phyloP scores from a whole-genome alignment of 2,888 invertebrate species.

The Nephrotoma appendiculata region DNA sequence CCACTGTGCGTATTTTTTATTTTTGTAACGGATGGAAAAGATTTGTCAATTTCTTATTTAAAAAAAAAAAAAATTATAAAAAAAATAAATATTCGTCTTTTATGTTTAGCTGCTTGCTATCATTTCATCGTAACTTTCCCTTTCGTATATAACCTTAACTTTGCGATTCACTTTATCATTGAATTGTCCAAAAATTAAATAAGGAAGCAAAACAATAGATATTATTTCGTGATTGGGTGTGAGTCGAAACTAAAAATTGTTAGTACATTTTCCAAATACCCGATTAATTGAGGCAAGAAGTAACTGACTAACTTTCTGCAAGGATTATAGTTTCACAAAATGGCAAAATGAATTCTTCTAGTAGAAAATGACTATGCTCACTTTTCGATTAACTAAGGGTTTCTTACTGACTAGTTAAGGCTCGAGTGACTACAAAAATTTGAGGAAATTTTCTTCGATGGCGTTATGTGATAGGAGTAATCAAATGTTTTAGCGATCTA shows the following conservation, averaged over 20 bases:
- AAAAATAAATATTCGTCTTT: background rate
- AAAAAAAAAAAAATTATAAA: too few relatives aligned
- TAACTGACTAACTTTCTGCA: too few relatives aligned
- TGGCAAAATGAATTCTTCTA: too few relatives aligned
- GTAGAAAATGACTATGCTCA: too few relatives aligned
- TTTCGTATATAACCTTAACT: background rate
- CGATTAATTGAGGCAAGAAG: too few relatives aligned
- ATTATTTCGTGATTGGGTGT: background rate
- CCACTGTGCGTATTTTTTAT: background rate
- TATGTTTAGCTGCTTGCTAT: background rate
- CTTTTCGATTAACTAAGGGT: too few relatives aligned
- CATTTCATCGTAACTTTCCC: background rate
- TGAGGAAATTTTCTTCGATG: too few relatives aligned
- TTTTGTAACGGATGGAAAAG: background rate
- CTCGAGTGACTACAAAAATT: too few relatives aligned
- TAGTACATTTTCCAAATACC: background rate
- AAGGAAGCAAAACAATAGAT: background rate
- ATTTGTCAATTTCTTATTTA: background rate
- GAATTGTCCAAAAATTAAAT: background rate
- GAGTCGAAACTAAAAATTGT: background rate
- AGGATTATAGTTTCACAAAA: too few relatives aligned
- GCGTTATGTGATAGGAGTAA: too few relatives aligned
- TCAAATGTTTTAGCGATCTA: too few relatives aligned
- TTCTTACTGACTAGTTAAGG: too few relatives aligned
- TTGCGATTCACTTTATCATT: background rate